Base-by-base conservation (phyloP, 2,113 vertebrate species). In the Hylia prasina region DNA sequence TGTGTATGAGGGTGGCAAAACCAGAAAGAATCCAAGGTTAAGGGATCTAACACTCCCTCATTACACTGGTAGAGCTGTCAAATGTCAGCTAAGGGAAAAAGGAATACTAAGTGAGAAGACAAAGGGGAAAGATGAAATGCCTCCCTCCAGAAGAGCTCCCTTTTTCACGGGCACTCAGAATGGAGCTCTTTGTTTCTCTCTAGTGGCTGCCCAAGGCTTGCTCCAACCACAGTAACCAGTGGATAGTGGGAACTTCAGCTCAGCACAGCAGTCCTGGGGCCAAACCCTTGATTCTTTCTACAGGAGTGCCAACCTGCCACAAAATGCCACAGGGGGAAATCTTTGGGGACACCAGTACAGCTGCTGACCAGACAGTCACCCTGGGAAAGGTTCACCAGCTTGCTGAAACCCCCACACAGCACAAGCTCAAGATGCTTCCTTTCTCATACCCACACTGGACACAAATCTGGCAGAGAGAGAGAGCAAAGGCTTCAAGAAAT, bases 351-450 rank as follows among this genome's bases (percentile, higher is more conserved):
- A 71, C 12, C 60, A 75, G 50, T 2, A 57, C 15, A 78, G 7
- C 42, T 44, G 57, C 25, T 1, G 0, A 42, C 21, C 2, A 0
- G 15, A 7, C 0, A 35, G 20, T 11, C 50, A 30, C 28, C 22
- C n/a, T 31, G 15, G 37, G 30, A 53, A 73, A 1, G 1, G 54
- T 31, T 72, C 58, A 54, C 7, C 35, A 7, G 21, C 37, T 39
- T 54, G 77, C 40, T 72, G 47, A 54, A 69, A 44, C 3, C 24
- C 60, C 22, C 13, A 21, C 2, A 1, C 0, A 1, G 47, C 15
- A 39, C 54, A 57, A 82, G 56, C n/a, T 73, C 45, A 15, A 40
- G 27, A 42, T 0, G 1, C 4, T 28, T 63, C 42, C 7, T 30
- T 42, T 44, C 85, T 28, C 14, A n/a, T 20, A 45, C 9, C 22